Percentiles rank a stretch among this genome's conserved stretches.
These are phyloP conservation scores for Paraescarpia echinospica DNA, from an alignment of 1,140 invertebrate genomes.

Conservation along the genomic window DNA sequence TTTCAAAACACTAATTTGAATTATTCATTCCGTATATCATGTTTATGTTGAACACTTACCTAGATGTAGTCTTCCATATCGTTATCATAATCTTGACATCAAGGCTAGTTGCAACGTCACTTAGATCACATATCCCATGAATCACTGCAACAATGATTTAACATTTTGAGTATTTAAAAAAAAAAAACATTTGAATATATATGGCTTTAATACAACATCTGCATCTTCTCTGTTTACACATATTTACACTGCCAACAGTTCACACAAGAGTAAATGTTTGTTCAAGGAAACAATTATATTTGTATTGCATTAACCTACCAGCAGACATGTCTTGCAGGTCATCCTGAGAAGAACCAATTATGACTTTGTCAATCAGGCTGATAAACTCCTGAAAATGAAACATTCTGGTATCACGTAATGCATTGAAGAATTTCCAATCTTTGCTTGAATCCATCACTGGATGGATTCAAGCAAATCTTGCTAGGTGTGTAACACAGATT, in stretches of 20 bases:
- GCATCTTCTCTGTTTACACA: too few species aligned
- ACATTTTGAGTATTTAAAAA: too few species aligned
- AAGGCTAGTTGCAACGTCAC: conserved; percentile 46
- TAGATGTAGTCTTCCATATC: conserved; percentile 48
- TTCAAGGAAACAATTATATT: neutral
- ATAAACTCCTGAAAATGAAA: conserved; percentile 38
- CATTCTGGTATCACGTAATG: neutral
- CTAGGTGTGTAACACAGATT: neutral
- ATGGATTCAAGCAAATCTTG: neutral
- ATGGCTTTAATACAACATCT: neutral
- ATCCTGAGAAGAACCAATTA: conserved; percentile 29
- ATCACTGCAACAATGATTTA: conserved; percentile 41
- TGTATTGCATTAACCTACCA: conserved; percentile 26
- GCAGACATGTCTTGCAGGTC: conserved; percentile 35
- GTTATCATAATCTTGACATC: conserved; percentile 50
- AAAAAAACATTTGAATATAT: too few species aligned
- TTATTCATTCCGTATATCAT: too few species aligned
- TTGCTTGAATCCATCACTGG: neutral
- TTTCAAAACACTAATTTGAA: too few species aligned
- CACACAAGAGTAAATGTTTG: too few species aligned
- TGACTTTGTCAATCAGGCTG: conserved; percentile 39
- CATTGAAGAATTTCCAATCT: neutral
- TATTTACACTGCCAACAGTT: too few species aligned
- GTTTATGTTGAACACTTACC: conserved; percentile 19
- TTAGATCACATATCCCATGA: conserved; percentile 45